Conservation (phyloP, 1,140 invertebrate species). For the Procambarus virginalis region DNA sequence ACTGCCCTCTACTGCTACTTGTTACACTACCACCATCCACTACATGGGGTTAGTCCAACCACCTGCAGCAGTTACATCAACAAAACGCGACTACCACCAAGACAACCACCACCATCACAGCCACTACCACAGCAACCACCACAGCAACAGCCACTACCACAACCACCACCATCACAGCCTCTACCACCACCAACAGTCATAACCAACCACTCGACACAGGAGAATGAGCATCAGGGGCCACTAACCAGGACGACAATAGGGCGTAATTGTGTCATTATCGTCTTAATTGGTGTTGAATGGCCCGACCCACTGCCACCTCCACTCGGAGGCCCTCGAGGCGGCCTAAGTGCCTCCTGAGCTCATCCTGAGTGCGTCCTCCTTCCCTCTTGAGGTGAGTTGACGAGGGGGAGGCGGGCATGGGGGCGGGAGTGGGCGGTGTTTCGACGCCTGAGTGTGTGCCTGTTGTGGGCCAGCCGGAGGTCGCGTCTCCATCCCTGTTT, state of each 20-base stretch:
- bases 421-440: not conserved
- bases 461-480: no score
- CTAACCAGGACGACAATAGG: not conserved
- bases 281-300: constrained; percentile 15
- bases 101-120: no score
- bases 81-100: not conserved
- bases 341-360: constrained; percentile 8
- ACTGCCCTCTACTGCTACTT: not conserved
- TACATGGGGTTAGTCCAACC: not conserved
- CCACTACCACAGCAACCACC: no score
- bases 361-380: constrained; percentile 31
- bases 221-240: not conserved
- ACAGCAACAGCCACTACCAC: no score
- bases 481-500: no score
- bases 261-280: not conserved
- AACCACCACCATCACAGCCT: no score
- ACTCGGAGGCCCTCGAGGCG: not conserved
- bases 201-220: no score
- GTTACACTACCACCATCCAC: not conserved
- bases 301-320: not conserved
- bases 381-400: constrained; percentile 16
- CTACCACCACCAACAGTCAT: not conserved
- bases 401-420: not conserved
- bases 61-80: not conserved
- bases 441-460: not conserved